Evolutionary conservation across 2,113 vertebrate species (phyloP).

Genomic region (Phycodurus eques): DNA sequence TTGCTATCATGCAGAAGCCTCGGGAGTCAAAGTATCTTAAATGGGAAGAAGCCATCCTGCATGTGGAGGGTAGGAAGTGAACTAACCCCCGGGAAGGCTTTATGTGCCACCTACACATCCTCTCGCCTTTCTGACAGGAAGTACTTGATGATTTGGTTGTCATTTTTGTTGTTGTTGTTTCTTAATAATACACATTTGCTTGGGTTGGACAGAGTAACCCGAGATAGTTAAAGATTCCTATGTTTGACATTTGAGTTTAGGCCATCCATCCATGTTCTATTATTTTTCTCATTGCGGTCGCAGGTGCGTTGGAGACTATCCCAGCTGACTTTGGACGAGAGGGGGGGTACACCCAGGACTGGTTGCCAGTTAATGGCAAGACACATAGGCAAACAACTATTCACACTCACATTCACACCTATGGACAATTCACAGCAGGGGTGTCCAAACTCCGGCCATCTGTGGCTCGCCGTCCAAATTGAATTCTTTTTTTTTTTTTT

Average conservation of each 20-base stretch:
- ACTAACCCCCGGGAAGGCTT: conserved; percentile 50
- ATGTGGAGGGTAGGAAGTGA: conserved; percentile 72
- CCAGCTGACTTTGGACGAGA: too few relatives aligned
- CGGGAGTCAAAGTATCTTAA: conserved; percentile 77
- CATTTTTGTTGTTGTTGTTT: neutral
- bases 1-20: conserved; percentile 85
- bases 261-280: too few relatives aligned
- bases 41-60: conserved; percentile 53
- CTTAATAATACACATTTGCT: too few relatives aligned
- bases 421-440: neutral
- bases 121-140: conserved; percentile 64
- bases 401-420: neutral
- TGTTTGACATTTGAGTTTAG: too few relatives aligned
- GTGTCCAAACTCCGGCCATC: too few relatives aligned
- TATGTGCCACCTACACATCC: conserved; percentile 63
- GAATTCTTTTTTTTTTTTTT: too few relatives aligned
- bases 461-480: too few relatives aligned
- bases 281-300: too few relatives aligned
- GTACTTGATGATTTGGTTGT: conserved; percentile 40
- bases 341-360: too few relatives aligned
- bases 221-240: too few relatives aligned
- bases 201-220: too few relatives aligned
- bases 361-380: neutral
- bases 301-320: too few relatives aligned
- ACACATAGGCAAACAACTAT: neutral